phyloP scores from a whole-genome alignment of 2,888 invertebrate species.

The Cyrtodaria siliqua region DNA sequence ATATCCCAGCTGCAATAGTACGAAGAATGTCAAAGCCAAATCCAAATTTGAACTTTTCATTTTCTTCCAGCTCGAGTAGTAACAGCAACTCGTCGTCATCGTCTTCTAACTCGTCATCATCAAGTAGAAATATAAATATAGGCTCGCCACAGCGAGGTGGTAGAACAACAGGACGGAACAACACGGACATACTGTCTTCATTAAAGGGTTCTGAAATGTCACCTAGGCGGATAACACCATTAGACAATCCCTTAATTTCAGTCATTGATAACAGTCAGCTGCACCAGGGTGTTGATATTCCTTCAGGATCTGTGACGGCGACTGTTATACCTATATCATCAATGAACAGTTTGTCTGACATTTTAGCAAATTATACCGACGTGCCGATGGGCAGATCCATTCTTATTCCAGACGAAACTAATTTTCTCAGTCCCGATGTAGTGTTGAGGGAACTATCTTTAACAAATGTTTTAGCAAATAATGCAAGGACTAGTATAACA shows the following conservation, averaged over 20 bases:
- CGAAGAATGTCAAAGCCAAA: not conserved
- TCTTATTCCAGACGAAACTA: constrained; percentile 24
- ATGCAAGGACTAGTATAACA: not conserved
- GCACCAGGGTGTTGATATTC: not conserved
- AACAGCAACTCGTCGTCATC: constrained; percentile 51
- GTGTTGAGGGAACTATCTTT: constrained; percentile 19
- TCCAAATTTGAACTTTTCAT: constrained; percentile 32
- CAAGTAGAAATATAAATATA: constrained; percentile 6
- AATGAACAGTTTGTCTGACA: constrained; percentile 35
- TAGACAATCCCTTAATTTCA: not conserved
- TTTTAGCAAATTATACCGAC: constrained; percentile 12
- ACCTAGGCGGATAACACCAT: not conserved
- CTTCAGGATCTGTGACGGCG: constrained; percentile 21
- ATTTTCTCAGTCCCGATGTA: constrained; percentile 6
- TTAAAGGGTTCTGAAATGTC: not conserved
- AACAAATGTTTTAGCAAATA: not conserved
- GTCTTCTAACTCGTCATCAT: constrained; percentile 44
- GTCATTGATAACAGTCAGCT: too few relatives aligned
- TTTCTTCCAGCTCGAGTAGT: constrained; percentile 27
- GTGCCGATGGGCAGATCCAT: constrained; percentile 30
- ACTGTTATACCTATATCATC: constrained; percentile 45
- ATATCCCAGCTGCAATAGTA: not conserved
- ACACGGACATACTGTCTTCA: not conserved
- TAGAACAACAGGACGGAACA: not conserved
- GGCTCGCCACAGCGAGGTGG: not conserved